Evolutionary conservation across 2,113 vertebrate genomes (phyloP).

Genomic region (Stercorarius parasiticus): DNA sequence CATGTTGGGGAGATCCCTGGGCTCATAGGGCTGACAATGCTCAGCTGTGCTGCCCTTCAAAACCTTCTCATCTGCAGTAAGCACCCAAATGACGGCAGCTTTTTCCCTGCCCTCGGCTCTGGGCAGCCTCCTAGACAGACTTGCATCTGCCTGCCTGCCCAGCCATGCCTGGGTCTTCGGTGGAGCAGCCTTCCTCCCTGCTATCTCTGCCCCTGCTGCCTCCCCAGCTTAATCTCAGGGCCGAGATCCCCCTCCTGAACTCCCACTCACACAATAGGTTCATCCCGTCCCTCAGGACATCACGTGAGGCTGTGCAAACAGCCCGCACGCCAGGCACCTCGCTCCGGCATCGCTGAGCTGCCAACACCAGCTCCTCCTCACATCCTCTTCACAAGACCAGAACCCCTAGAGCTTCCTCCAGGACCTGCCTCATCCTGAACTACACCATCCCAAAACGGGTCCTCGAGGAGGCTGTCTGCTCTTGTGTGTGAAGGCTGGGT

Average conservation of each 20-base stretch:
- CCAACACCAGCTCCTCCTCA: neutral
- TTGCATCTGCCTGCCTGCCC: neutral
- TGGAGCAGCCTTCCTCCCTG: neutral
- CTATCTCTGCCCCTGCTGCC: neutral
- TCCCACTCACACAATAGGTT: neutral
- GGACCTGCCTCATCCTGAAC: neutral
- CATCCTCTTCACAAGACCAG: neutral
- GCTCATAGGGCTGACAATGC: neutral
- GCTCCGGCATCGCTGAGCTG: neutral
- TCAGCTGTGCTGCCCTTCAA: neutral
- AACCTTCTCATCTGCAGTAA: neutral
- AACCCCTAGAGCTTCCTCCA: neutral
- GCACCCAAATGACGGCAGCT: neutral
- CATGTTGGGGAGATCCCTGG: fast-evolving
- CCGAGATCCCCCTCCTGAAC: neutral
- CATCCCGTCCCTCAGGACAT: neutral
- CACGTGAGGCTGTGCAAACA: conserved; percentile 61
- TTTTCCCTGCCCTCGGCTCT: neutral
- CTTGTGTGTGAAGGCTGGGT: neutral
- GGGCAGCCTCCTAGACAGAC: neutral
- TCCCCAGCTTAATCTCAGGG: neutral
- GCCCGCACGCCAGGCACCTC: neutral
- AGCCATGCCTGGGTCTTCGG: neutral
- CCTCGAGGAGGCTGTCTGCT: neutral
- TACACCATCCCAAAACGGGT: neutral